A percentile compares a stretch with the other conserved stretches of the same genome.
phyloP scores from a whole-genome alignment of 53 echinoderm and acorn worm genomes.

The Apostichopus leukothele region DNA sequence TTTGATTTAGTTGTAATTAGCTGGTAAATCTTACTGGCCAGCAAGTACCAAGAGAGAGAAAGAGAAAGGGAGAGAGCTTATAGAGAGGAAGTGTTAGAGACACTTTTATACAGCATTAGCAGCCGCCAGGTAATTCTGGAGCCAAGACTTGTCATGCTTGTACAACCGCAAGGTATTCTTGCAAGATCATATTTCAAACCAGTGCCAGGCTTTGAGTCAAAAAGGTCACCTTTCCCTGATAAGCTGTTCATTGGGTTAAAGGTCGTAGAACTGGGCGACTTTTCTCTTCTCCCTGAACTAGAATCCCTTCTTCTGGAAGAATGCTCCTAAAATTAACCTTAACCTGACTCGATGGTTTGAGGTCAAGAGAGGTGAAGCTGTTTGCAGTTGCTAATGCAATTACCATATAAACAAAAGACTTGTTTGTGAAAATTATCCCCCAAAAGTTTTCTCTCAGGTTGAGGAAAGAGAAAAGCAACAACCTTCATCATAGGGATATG shows the following conservation, averaged over 20 bases:
- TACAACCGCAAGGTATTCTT: slow-evolving; percentile 23
- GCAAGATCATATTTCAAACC: slow-evolving; percentile 24
- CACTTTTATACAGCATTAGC: neutral
- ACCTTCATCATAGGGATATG: neutral
- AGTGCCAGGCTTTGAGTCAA: slow-evolving; percentile 10
- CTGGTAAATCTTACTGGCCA: too few relatives aligned
- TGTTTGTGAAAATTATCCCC: neutral
- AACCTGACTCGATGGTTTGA: neutral
- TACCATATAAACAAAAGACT: slow-evolving; percentile 5
- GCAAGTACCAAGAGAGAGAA: too few relatives aligned
- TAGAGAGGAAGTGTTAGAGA: neutral
- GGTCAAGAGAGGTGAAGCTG: slow-evolving; percentile 11
- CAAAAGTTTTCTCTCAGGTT: neutral
- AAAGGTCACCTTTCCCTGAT: slow-evolving; percentile 22
- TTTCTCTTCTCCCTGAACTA: neutral
- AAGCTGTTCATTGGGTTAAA: slow-evolving; percentile 33
- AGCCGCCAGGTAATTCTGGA: neutral
- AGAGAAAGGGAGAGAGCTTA: neutral
- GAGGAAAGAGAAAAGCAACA: neutral
- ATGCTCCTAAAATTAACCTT: slow-evolving; percentile 20
- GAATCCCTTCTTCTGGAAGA: neutral
- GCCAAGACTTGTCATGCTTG: slow-evolving; percentile 7
- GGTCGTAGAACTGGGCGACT: neutral
- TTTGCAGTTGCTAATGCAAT: slow-evolving; percentile 10
- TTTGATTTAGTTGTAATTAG: too few relatives aligned